These are phyloP conservation scores for Calliopum simillimum DNA, from an alignment of 2,888 invertebrate genomes.

Conservation along the genomic window DNA sequence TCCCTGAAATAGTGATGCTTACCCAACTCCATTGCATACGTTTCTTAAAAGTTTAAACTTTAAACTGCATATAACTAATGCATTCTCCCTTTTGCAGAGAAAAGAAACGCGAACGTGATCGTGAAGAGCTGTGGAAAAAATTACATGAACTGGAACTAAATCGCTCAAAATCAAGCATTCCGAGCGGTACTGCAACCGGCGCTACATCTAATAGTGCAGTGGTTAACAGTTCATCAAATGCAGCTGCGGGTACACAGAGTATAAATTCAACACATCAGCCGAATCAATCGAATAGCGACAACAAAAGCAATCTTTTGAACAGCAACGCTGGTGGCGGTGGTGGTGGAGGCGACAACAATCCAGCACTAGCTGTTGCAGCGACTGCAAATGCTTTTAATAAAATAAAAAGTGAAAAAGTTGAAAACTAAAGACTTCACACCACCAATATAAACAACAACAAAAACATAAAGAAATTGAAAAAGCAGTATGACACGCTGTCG, in stretches of 20 bases:
- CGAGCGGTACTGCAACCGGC: slow-evolving; percentile 54
- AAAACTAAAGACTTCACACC: slow-evolving; percentile 54
- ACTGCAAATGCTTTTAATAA: slow-evolving; percentile 53
- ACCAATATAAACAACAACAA: slow-evolving; percentile 50
- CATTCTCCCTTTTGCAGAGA: slow-evolving; percentile 56
- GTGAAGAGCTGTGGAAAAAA: slow-evolving; percentile 97
- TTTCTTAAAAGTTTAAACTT: slow-evolving; percentile 3
- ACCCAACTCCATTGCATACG: not conserved
- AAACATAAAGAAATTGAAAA: slow-evolving; percentile 33
- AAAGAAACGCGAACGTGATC: slow-evolving; percentile 85
- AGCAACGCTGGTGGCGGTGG: slow-evolving; percentile 54
- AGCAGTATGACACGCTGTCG: slow-evolving; percentile 3
- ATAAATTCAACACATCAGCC: slow-evolving; percentile 58
- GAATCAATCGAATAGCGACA: slow-evolving; percentile 63
- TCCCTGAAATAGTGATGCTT: too few species aligned
- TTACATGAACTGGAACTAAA: slow-evolving; percentile 89
- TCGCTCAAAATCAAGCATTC: slow-evolving; percentile 64
- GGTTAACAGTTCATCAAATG: slow-evolving; percentile 38
- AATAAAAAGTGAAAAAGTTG: slow-evolving; percentile 58
- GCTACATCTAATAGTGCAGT: slow-evolving; percentile 51
- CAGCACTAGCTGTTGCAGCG: slow-evolving; percentile 47
- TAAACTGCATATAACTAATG: slow-evolving; percentile 1
- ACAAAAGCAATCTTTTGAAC: slow-evolving; percentile 51
- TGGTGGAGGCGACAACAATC: slow-evolving; percentile 61
- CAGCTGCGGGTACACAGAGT: slow-evolving; percentile 50